Percentiles rank a stretch among this genome's conserved stretches.
These are phyloP conservation scores for Centruroides vittatus DNA, from an alignment of 1,140 invertebrate species.

Conservation along the genomic window DNA sequence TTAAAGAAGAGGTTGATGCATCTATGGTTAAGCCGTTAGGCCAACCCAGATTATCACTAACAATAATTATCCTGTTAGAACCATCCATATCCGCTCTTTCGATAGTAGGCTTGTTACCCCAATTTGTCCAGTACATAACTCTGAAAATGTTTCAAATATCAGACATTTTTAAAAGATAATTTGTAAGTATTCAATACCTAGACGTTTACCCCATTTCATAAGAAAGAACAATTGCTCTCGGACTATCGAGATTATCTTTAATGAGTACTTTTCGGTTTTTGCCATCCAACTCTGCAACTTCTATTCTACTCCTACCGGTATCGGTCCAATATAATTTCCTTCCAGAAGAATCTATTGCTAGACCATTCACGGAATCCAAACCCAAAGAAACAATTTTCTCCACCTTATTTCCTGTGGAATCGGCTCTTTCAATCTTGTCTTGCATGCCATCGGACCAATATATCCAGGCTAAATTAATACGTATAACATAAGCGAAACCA, in stretches of 20 bases:
- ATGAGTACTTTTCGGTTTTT: slow-evolving; percentile 49
- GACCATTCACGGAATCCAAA: slow-evolving; percentile 59
- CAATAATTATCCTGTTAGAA: slow-evolving; percentile 19
- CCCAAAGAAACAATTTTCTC: slow-evolving; percentile 52
- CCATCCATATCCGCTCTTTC: slow-evolving; percentile 86
- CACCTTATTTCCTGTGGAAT: slow-evolving; percentile 49
- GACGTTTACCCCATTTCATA: slow-evolving; percentile 53
- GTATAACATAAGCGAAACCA: too few relatives aligned
- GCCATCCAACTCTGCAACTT: slow-evolving; percentile 57
- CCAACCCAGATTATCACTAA: slow-evolving; percentile 13
- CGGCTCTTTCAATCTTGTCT: slow-evolving; percentile 59
- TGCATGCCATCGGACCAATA: slow-evolving; percentile 72
- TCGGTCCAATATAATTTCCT: slow-evolving; percentile 80
- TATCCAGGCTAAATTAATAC: slow-evolving; percentile 34
- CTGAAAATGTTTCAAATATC: slow-evolving; percentile 3
- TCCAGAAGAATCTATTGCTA: slow-evolving; percentile 53
- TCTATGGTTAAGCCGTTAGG: slow-evolving; percentile 67
- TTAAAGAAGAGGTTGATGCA: slow-evolving; percentile 34
- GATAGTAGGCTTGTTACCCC: slow-evolving; percentile 65
- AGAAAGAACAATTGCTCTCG: slow-evolving; percentile 66
- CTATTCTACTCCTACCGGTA: slow-evolving; percentile 67
- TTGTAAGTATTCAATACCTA: too few relatives aligned
- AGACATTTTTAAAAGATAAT: too few relatives aligned
- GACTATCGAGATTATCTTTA: slow-evolving; percentile 52
- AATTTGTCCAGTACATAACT: slow-evolving; percentile 81